Percentiles rank a stretch among this genome's conserved stretches.
Evolutionary conservation across 2,113 vertebrate genomes (phyloP).

Genomic region (Tiliqua scincoides): DNA sequence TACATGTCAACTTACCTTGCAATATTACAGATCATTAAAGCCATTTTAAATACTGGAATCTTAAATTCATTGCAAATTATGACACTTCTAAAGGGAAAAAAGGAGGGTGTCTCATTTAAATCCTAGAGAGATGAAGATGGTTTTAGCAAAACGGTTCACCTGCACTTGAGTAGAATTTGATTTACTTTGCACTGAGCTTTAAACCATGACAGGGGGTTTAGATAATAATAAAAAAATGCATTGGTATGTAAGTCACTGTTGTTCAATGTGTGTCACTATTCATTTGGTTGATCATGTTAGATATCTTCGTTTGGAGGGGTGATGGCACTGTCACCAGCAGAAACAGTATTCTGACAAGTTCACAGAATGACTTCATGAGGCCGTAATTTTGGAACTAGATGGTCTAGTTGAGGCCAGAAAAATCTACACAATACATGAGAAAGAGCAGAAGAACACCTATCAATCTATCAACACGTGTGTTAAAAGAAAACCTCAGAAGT

Average conservation of each 20-base stretch:
- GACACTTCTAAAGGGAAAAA: constrained; percentile 67
- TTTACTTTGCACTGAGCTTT: constrained; percentile 84
- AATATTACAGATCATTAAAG: constrained; percentile 57
- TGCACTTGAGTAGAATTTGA: constrained; percentile 78
- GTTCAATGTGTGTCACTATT: constrained; percentile 82
- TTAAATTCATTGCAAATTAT: constrained; percentile 66
- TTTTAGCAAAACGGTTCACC: constrained; percentile 80
- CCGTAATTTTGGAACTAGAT: constrained; percentile 75
- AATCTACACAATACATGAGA: constrained; percentile 37
- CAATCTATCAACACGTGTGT: constrained; percentile 4
- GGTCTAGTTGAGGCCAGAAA: constrained; percentile 63
- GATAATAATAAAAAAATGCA: constrained; percentile 84
- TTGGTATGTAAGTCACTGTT: constrained; percentile 76
- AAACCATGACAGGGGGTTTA: constrained; percentile 83
- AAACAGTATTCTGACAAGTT: constrained; percentile 81
- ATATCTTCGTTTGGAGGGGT: constrained; percentile 82
- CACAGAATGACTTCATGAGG: constrained; percentile 77
- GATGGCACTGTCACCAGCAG: constrained; percentile 77
- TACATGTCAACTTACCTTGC: constrained; percentile 51
- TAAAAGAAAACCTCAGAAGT: constrained; percentile 31
- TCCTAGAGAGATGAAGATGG: constrained; percentile 65
- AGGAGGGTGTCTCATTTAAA: constrained; percentile 64
- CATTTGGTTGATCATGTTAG: constrained; percentile 82
- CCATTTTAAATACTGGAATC: constrained; percentile 65
- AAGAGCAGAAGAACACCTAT: constrained; percentile 31